Conservation (phyloP, 92 coral and sea anemone species). For the Micromussa lordhowensis region DNA sequence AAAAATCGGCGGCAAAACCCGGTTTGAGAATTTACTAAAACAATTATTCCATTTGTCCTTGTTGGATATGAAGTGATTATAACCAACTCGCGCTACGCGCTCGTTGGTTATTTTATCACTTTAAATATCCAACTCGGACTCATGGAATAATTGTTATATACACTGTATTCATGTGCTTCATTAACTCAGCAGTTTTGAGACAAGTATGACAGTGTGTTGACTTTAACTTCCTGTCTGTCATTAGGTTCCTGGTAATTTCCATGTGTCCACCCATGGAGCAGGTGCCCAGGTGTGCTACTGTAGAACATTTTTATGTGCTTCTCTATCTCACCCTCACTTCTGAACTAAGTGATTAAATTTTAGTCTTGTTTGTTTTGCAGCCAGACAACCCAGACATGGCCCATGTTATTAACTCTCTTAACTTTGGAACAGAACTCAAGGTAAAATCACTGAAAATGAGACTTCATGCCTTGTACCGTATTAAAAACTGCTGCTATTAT, state of each 20-base stretch:
- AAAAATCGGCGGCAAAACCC: too few relatives aligned
- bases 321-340: neutral
- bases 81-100: too few relatives aligned
- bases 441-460: constrained; percentile 35
- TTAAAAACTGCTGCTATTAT: too few relatives aligned
- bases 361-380: constrained; percentile 39
- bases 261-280: constrained; percentile 97
- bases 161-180: neutral
- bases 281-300: constrained; percentile 82
- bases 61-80: too few relatives aligned
- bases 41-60: too few relatives aligned
- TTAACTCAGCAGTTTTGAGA: neutral
- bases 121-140: too few relatives aligned
- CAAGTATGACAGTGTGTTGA: neutral
- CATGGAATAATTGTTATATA: neutral
- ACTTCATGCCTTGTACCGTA: too few relatives aligned
- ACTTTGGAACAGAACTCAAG: constrained; percentile 90
- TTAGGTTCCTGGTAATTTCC: constrained; percentile 99
- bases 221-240: neutral
- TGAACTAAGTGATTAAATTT: neutral
- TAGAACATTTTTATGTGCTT: neutral
- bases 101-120: too few relatives aligned
- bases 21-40: too few relatives aligned
- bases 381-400: constrained; percentile 95
- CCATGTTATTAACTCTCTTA: constrained; percentile 80